These are phyloP conservation scores for Ammodytes marinus DNA, from an alignment of 2,113 vertebrate species.

Conservation along the genomic window DNA sequence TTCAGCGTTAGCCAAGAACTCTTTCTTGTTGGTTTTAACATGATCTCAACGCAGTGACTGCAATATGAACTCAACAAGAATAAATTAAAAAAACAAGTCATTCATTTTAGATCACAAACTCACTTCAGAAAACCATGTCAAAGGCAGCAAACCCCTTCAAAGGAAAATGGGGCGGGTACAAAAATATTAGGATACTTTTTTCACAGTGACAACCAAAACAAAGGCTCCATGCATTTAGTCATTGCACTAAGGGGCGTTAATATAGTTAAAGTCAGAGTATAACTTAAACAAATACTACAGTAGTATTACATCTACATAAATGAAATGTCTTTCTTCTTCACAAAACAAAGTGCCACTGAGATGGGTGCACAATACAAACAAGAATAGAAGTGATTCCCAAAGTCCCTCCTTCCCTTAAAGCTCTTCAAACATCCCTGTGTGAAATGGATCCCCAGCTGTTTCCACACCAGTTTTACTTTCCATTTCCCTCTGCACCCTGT, in stretches of 20 bases:
- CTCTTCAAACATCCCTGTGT: conserved; percentile 1
- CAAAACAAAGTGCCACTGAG: neutral
- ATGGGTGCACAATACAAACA: neutral
- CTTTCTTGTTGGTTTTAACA: neutral
- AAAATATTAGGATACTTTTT: neutral
- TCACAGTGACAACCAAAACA: neutral
- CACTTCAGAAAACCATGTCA: conserved; percentile 1
- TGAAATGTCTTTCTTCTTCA: neutral
- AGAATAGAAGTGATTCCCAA: neutral
- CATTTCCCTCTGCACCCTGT: neutral
- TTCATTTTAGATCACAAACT: neutral
- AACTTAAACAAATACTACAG: neutral
- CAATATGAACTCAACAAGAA: neutral
- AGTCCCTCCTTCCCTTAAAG: neutral
- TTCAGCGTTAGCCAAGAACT: neutral
- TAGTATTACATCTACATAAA: neutral
- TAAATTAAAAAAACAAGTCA: neutral
- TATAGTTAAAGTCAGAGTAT: neutral
- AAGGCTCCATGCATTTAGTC: neutral
- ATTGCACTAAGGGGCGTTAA: neutral
- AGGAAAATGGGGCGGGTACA: neutral
- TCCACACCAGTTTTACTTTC: neutral
- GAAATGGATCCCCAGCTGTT: neutral
- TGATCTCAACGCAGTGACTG: neutral
- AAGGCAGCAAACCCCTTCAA: neutral